These are phyloP conservation scores for Butastur rufipennis DNA, from an alignment of 2,113 vertebrate species.

Conservation along the genomic window DNA sequence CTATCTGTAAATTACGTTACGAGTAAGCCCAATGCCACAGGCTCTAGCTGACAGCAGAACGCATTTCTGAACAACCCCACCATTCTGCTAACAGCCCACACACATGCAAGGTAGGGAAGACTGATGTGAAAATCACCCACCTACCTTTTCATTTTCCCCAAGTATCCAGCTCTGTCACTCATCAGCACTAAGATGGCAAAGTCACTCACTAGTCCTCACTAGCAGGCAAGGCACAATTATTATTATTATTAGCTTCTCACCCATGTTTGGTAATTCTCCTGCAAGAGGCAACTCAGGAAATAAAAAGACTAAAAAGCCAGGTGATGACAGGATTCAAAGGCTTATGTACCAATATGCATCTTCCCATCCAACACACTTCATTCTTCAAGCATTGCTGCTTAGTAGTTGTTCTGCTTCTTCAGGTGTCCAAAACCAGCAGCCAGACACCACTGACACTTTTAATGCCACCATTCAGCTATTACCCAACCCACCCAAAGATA, in stretches of 20 bases:
- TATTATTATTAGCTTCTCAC: neutral
- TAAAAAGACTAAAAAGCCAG: neutral
- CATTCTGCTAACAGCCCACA: neutral
- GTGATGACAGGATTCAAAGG: neutral
- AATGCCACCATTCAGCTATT: neutral
- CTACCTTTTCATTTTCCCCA: neutral
- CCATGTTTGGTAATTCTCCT: neutral
- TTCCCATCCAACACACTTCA: neutral
- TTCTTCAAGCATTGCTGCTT: neutral
- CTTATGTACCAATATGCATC: neutral
- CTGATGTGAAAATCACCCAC: neutral
- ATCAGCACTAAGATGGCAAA: neutral
- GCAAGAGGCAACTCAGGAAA: neutral
- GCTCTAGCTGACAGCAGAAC: neutral
- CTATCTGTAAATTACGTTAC: neutral
- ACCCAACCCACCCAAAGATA: neutral
- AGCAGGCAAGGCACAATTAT: neutral
- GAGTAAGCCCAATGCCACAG: neutral
- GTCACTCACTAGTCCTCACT: neutral
- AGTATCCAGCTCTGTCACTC: neutral
- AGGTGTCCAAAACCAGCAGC: neutral
- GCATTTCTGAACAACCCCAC: neutral
- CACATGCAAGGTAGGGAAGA: neutral
- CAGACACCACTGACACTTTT: neutral
- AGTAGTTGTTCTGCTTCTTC: neutral